Base-by-base conservation (phyloP, 2,797 vertebrate species). In the Synanceia verrucosa region DNA sequence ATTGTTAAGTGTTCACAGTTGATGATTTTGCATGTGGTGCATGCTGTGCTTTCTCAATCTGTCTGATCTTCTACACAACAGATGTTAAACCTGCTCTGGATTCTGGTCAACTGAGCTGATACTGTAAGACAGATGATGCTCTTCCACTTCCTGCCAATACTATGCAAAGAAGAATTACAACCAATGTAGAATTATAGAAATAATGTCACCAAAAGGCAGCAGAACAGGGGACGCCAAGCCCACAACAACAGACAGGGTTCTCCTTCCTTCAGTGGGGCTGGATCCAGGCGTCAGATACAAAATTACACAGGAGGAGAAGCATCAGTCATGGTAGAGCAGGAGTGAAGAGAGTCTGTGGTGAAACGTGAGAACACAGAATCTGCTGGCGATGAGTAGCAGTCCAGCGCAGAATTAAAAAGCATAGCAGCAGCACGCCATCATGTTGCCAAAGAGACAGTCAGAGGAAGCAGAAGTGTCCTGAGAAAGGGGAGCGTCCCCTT, bases 391-490 rank as follows among this genome's bases (percentile, higher is more conserved):
- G 14, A 73, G 71, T 52, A 37, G 62, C n/a, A 47, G 62, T 51
- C 48, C 16, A 46, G 66, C 36, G 41, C 18, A 68, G 68, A 19
- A 24, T 57, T 69, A 47, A 46, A 28, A 41, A 58, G 79, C 61
- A 3, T 36, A 47, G 59, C 23, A 79, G 81, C 44, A 26, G 71
- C 76, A 12, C 26, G 24, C 41, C 33, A 5, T 52, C 33, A 36
- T 10, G 47, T 52, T 36, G 65, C 9, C 59, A 36, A 64, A 64
- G 41, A 19, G 39, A 77, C 28, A 73, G 75, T 51, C 19, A 52
- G 61, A 59, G 24, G 69, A 76, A 67, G 74, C 63, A 76, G 84
- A 85, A 73, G 71, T 26, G 41, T 62, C 55, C 70, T 13, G 50
- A 53, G 76, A 47, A n/a, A 68, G 34, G 8, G 51, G n/a, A 29